A percentile compares a stretch with the other conserved stretches of the same genome.
These are phyloP conservation scores for Phacellophora camtschatica DNA, from an alignment of 30 jellyfish, hydroid and myxozoan species.

Conservation along the genomic window DNA sequence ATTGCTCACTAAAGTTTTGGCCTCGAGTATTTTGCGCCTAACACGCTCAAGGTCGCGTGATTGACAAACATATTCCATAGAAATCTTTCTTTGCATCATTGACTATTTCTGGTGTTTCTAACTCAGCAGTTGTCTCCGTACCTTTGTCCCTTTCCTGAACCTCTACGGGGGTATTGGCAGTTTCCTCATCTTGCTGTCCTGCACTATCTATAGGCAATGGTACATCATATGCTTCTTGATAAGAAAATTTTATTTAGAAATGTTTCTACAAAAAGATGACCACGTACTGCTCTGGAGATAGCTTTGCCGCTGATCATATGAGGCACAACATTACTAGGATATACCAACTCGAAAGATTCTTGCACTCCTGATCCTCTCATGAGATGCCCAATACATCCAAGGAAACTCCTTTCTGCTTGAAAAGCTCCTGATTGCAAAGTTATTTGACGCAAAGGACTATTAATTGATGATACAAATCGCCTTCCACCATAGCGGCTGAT, in stretches of 20 bases:
- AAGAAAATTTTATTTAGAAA: constrained; percentile 12
- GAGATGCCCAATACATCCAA: constrained; percentile 47
- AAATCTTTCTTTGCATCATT: neutral
- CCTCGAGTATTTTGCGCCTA: neutral
- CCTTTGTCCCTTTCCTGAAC: neutral
- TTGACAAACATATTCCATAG: neutral
- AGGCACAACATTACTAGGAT: constrained; percentile 45
- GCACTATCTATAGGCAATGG: constrained; percentile 24
- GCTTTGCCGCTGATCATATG: constrained; percentile 54
- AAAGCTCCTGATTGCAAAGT: constrained; percentile 25
- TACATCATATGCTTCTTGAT: constrained; percentile 31
- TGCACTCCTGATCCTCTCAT: constrained; percentile 51
- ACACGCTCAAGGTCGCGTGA: constrained; percentile 1
- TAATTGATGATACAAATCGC: constrained; percentile 20
- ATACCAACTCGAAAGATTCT: constrained; percentile 29
- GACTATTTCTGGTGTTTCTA: neutral
- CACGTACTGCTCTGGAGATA: constrained; percentile 46
- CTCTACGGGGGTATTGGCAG: neutral
- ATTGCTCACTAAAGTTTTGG: constrained; percentile 3
- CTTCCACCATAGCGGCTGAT: constrained; percentile 68
- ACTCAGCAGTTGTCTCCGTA: neutral
- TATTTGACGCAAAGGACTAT: constrained; percentile 7
- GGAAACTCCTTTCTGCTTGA: constrained; percentile 49
- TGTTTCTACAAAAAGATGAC: constrained; percentile 47
- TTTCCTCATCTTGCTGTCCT: constrained; percentile 1